Conservation (phyloP, 2,113 vertebrate genomes). For the Spermophilus dauricus region DNA sequence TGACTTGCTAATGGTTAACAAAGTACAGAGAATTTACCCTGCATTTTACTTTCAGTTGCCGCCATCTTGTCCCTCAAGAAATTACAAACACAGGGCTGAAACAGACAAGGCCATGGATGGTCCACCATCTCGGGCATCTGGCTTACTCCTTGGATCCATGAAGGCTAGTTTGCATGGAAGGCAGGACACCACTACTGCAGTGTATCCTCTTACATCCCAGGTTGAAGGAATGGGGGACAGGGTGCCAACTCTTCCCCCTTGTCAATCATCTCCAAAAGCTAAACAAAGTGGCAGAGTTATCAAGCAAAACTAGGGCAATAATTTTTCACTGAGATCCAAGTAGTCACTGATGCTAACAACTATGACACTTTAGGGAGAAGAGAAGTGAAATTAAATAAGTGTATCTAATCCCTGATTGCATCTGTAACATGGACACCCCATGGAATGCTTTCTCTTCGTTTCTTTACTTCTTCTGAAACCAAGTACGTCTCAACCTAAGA, state of each 20-base stretch:
- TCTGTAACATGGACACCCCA: background rate
- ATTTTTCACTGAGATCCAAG: background rate
- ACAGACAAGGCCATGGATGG: background rate
- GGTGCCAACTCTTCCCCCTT: background rate
- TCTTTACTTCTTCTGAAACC: background rate
- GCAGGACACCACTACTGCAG: background rate
- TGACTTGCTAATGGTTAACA: background rate
- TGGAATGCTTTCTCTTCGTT: background rate
- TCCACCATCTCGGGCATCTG: background rate
- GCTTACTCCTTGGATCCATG: background rate
- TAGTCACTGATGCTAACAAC: background rate
- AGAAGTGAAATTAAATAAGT: conserved; percentile 3
- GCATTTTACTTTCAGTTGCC: background rate
- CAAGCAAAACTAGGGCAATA: background rate
- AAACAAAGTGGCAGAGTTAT: background rate
- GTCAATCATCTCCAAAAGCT: background rate
- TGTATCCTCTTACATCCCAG: background rate
- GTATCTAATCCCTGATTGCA: background rate
- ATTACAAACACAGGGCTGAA: background rate
- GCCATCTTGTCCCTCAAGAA: background rate
- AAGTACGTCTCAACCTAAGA: background rate
- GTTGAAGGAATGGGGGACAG: background rate
- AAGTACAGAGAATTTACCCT: background rate
- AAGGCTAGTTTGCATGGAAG: background rate
- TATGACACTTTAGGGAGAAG: background rate